These are phyloP conservation scores for Philantomba maxwellii DNA, from an alignment of 2,113 vertebrate species.

Conservation along the genomic window DNA sequence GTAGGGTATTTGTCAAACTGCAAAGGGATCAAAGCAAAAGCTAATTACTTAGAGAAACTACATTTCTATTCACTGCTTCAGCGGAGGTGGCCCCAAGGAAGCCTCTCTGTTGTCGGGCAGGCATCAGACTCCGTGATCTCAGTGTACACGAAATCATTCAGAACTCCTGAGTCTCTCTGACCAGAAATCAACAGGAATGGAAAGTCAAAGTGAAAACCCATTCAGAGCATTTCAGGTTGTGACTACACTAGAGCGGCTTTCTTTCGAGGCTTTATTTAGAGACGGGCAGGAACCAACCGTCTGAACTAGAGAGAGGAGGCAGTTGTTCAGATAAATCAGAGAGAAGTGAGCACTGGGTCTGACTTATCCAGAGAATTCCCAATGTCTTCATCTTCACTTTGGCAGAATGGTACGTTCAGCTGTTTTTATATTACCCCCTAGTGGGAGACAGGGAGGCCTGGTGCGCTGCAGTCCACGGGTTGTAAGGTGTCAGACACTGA, in stretches of 20 bases:
- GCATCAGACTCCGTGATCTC: conserved; percentile 28
- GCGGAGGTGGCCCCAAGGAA: conserved; percentile 41
- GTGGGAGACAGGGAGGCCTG: not conserved
- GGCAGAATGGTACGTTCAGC: not conserved
- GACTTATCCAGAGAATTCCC: not conserved
- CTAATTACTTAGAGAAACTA: conserved; percentile 78
- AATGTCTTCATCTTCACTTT: not conserved
- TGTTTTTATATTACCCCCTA: not conserved
- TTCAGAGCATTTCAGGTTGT: not conserved
- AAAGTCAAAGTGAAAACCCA: not conserved
- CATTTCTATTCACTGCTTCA: conserved; percentile 26
- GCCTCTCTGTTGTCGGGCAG: not conserved
- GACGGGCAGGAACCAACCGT: not conserved
- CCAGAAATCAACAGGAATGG: not conserved
- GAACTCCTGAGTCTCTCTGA: not conserved
- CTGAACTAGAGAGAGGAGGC: not conserved
- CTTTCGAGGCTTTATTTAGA: not conserved
- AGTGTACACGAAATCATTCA: not conserved
- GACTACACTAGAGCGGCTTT: accelerated
- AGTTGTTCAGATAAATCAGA: not conserved
- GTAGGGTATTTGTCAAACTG: conserved; percentile 99
- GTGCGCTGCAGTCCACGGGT: not conserved
- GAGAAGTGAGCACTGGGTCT: not conserved
- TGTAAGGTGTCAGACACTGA: not conserved
- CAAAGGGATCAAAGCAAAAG: conserved; percentile 91